Evolutionary conservation across 2,888 invertebrate species (phyloP), one percentile per base, ranked within the genome.

Genomic region (Rugalucina vietnamica): DNA sequence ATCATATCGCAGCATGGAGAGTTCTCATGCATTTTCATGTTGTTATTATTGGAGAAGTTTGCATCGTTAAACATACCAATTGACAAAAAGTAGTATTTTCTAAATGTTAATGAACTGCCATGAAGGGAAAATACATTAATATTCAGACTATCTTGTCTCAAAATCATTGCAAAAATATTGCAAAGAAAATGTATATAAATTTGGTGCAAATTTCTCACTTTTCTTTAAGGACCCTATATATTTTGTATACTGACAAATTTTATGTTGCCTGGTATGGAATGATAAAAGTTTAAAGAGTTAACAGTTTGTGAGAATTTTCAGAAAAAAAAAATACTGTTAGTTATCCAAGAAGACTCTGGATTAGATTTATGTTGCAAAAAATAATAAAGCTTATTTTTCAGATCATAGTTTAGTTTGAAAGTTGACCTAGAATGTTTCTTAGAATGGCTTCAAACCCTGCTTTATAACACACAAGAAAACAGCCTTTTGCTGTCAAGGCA

Each of bases 1-100:
- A 75, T 72, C 39, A 79, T 79, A 82, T 86, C 54, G 86, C 60
- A 84, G 89, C 90, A 90, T 91, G 90, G 77, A 18, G 73, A 12
- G 65, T 65, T 65, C 34, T 34, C 34, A n/a, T 21, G 65, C 65
- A 65, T 65, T 65, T 24, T 34, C 10, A 65, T 29, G 29, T 34
- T 65, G 32, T 65, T 21, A 54, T 18, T 18, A 54, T n/a, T n/a
- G n/a, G n/a, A 54, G n/a, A 54, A 54, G 54, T 54, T 54, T 54
- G 54, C 54, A 54, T 54, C n/a, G n/a, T n/a, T n/a, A n/a, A n/a
- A n/a, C n/a, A n/a, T n/a, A n/a, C n/a, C n/a, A n/a, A n/a, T n/a
- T n/a, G n/a, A n/a, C n/a, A n/a, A n/a, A n/a, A n/a, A n/a, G n/a
- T n/a, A n/a, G n/a, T n/a, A n/a, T n/a, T n/a, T n/a, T n/a, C n/a